Conservation (phyloP, 2,113 vertebrate species). For the Gymnobelideus leadbeateri region DNA sequence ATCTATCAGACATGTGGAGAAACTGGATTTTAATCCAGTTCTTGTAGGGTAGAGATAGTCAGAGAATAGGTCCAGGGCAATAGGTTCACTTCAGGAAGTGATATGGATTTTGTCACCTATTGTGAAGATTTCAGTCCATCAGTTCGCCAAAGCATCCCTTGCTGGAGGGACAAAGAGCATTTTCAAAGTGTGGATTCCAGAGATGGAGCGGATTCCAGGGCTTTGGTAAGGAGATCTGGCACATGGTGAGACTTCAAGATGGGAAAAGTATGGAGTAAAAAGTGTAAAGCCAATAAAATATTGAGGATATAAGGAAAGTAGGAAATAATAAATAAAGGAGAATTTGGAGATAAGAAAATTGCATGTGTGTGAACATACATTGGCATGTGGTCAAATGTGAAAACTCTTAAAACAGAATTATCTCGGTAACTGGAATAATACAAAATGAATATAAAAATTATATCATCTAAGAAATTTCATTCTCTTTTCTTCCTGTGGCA, state of each 20-base stretch:
- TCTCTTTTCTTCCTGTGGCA: constrained; percentile 54
- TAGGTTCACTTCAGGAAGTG: background rate
- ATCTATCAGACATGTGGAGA: background rate
- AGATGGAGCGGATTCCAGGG: too few relatives aligned
- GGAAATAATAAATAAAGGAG: background rate
- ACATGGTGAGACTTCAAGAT: background rate
- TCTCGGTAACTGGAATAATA: background rate
- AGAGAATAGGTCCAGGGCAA: too few relatives aligned
- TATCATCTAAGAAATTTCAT: constrained; percentile 49
- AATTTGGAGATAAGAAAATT: background rate
- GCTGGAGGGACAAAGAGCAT: background rate
- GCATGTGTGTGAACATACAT: background rate
- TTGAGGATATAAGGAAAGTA: background rate
- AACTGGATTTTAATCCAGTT: background rate
- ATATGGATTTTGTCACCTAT: background rate
- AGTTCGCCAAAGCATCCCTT: background rate
- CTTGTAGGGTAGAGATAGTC: background rate
- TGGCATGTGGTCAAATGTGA: background rate
- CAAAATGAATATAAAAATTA: background rate
- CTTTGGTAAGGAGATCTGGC: background rate
- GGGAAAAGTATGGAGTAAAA: background rate
- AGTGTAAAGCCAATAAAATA: background rate
- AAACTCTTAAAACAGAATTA: background rate
- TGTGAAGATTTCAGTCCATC: background rate
- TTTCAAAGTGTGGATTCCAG: background rate